Evolutionary conservation across 2,113 vertebrate genomes (phyloP).

Genomic region (Sminthopsis crassicaudata): DNA sequence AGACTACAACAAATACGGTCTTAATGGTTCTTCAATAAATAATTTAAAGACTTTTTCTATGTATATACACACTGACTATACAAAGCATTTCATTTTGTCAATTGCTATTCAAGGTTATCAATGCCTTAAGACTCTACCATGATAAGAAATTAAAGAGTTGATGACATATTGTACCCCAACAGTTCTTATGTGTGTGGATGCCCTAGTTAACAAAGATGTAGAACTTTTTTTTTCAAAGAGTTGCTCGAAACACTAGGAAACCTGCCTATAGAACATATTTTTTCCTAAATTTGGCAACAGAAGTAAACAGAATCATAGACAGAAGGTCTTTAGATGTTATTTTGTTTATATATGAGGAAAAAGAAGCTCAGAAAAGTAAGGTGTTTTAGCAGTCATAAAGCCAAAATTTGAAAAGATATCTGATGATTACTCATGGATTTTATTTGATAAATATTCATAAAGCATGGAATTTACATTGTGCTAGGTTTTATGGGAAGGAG

Average conservation of each 20-base stretch:
- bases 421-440: not conserved
- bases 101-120: not conserved
- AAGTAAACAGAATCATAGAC: not conserved
- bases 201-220: not conserved
- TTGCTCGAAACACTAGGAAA: not conserved
- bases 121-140: not conserved
- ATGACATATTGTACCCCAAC: not conserved
- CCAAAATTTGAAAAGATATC: not conserved
- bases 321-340: not conserved
- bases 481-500: not conserved
- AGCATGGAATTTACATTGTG: not conserved
- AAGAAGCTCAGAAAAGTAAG: not conserved
- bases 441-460: not conserved
- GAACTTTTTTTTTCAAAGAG: not conserved
- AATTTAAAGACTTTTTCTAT: not conserved
- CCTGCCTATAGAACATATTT: not conserved
- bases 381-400: not conserved
- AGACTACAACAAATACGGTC: not conserved
- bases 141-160: not conserved
- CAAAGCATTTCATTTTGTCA: not conserved
- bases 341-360: not conserved
- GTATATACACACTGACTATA: not conserved
- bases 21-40: not conserved
- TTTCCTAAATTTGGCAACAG: not conserved
- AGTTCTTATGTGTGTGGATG: not conserved